Base-by-base conservation (phyloP, 2,113 vertebrate genomes). In the Lonchura striata region DNA sequence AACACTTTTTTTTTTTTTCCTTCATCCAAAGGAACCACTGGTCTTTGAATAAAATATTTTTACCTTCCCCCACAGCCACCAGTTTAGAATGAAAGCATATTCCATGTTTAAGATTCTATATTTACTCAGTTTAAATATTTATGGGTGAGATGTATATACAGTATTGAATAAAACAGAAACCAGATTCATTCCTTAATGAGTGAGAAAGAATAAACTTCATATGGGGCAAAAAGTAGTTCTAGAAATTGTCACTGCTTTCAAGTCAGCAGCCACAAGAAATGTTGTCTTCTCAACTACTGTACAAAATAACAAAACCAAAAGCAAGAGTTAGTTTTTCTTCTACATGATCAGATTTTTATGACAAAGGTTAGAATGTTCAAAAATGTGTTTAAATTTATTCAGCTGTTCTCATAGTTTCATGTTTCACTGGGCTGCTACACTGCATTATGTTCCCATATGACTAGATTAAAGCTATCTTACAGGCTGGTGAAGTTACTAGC, bases 61-160 rank as follows among this genome's bases (percentile, higher is more conserved):
- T 94, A 90, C 94, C 96, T 94, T 80, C 88, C 90, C 90, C 88
- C 88, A 65, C 20, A 15, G 60, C 30, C 86, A 94, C 52, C 69
- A 88, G 71, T 94, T 94, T 80, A 95, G 81, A 97, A 94, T 68
- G 92, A 97, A 97, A 96, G 90, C 72, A 82, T 97, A 96, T 95
- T 97, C 95, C 86, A 90, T 97, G 95, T 95, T 96, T 97, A 96
- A 97, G 96, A 94, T 95, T 93, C 94, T 97, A 82, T 90, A 97
- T 97, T 97, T 95, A 96, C 94, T 97, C 95, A 95, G 93, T 95
- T 97, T 93, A 97, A 97, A 97, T 97, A 97, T 97, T 97, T 97
- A 97, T 96, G 95, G 95, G 72, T 96, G 95, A 95, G 86, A 96
- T 94, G 95, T 97, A 96, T 97, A 97, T 97, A 97, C 96, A 97